These are phyloP conservation scores for Drosophila suboccidentalis DNA, from an alignment of 2,888 invertebrate genomes.

Conservation along the genomic window DNA sequence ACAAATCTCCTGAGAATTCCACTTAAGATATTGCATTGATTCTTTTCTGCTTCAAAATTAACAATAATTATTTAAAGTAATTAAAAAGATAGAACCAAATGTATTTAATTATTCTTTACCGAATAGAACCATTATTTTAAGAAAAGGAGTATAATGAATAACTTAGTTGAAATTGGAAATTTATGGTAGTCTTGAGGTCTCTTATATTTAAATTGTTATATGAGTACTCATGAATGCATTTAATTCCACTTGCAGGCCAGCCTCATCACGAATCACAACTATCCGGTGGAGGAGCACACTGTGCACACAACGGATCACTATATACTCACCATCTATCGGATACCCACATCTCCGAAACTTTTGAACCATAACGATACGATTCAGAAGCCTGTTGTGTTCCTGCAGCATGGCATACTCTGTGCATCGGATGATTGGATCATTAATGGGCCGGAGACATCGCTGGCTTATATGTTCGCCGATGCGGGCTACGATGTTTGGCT, in stretches of 20 bases:
- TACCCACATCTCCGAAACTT: conserved; percentile 78
- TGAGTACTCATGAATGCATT: not conserved
- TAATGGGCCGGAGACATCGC: conserved; percentile 88
- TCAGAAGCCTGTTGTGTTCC: conserved; percentile 86
- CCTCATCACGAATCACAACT: conserved; percentile 85
- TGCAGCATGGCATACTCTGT: conserved; percentile 90
- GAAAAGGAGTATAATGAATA: too few relatives aligned
- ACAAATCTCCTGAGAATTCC: too few relatives aligned
- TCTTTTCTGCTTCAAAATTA: too few relatives aligned
- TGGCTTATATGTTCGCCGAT: conserved; percentile 87
- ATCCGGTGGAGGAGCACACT: conserved; percentile 89
- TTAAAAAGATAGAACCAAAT: too few relatives aligned
- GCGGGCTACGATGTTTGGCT: conserved; percentile 92
- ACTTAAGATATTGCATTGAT: too few relatives aligned
- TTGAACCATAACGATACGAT: conserved; percentile 35
- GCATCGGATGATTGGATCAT: conserved; percentile 91
- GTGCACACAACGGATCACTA: conserved; percentile 83
- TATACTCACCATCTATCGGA: conserved; percentile 83
- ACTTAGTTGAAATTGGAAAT: too few relatives aligned
- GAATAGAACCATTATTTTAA: too few relatives aligned
- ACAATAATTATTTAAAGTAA: too few relatives aligned
- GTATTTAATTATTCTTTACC: too few relatives aligned
- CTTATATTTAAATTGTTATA: not conserved
- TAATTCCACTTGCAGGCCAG: conserved; percentile 66
- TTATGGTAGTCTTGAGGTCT: too few relatives aligned